phyloP scores from a whole-genome alignment of 2,113 vertebrate species.

The Scomber japonicus region DNA sequence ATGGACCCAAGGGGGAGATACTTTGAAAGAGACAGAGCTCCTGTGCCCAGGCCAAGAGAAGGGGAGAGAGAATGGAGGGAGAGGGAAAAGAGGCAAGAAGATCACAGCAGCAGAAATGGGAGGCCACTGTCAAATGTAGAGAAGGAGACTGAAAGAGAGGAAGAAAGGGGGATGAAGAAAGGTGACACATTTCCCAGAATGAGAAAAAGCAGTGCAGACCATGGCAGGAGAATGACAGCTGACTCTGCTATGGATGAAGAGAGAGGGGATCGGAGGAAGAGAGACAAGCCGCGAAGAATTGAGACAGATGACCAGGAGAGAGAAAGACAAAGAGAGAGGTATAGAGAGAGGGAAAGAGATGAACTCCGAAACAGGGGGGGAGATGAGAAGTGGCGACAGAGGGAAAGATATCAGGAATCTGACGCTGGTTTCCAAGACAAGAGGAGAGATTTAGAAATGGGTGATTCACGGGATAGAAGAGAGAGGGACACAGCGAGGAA shows the following conservation, averaged over 20 bases:
- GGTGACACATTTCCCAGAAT: conserved; percentile 81
- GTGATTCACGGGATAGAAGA: conserved; percentile 52
- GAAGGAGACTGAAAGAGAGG: conserved; percentile 22
- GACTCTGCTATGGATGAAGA: conserved; percentile 25
- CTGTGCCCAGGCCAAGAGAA: conserved; percentile 47
- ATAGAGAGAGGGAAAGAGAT: conserved; percentile 56
- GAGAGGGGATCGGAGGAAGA: conserved; percentile 18
- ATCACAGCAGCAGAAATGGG: conserved; percentile 52
- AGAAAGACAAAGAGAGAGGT: conserved; percentile 43
- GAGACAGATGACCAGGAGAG: conserved; percentile 46
- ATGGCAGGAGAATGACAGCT: conserved; percentile 8
- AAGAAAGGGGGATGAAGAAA: conserved; percentile 54
- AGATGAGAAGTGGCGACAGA: conserved; percentile 47
- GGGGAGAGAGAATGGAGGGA: conserved; percentile 58
- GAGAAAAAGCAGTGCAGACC: conserved; percentile 52
- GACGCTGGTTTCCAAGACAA: conserved; percentile 58
- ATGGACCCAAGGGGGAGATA: conserved; percentile 37
- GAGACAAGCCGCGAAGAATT: conserved; percentile 33
- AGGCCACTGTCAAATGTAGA: conserved; percentile 41
- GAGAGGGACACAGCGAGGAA: conserved; percentile 55
- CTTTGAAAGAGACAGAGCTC: conserved; percentile 47
- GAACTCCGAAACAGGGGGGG: conserved; percentile 43
- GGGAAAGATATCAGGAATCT: conserved; percentile 51
- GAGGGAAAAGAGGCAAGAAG: conserved; percentile 53
- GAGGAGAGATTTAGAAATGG: conserved; percentile 51